Percentiles rank a stretch among this genome's conserved stretches.
Conservation (phyloP, 2,113 vertebrate genomes). For the Lutjanus erythropterus region DNA sequence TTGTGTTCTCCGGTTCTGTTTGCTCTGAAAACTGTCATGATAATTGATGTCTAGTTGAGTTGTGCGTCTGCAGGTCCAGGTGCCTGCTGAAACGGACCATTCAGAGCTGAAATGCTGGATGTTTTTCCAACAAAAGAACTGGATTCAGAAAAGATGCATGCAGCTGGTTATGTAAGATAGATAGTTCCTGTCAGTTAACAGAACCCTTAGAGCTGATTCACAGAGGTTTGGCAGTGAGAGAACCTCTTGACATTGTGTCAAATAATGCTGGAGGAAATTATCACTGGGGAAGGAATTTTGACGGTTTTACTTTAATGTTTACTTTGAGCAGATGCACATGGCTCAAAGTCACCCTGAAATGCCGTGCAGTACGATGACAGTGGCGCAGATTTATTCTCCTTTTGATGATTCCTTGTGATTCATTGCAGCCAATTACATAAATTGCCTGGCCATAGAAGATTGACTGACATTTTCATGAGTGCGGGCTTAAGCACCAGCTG, state of each 20-base stretch:
- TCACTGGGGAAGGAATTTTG: background rate
- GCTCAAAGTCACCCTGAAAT: slow-evolving; percentile 10
- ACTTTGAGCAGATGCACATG: slow-evolving; percentile 24
- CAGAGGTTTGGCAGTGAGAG: slow-evolving; percentile 21
- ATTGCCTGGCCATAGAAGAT: slow-evolving; percentile 28
- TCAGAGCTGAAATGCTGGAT: background rate
- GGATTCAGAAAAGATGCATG: background rate
- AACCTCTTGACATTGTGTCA: slow-evolving; percentile 54
- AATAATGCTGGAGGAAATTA: slow-evolving; percentile 52
- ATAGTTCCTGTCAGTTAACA: slow-evolving; percentile 29
- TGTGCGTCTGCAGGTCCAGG: slow-evolving; percentile 9
- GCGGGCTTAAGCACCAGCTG: slow-evolving; percentile 43
- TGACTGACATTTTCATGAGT: slow-evolving; percentile 28
- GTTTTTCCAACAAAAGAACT: background rate
- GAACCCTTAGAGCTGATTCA: slow-evolving; percentile 3
- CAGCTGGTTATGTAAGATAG: slow-evolving; percentile 21
- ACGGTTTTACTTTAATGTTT: slow-evolving; percentile 29
- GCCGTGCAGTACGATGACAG: slow-evolving; percentile 7
- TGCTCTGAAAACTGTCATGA: background rate
- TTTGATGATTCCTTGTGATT: slow-evolving; percentile 31
- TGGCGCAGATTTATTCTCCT: slow-evolving; percentile 32
- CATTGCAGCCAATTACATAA: slow-evolving; percentile 46
- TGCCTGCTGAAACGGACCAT: slow-evolving; percentile 22
- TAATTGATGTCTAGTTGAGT: background rate
- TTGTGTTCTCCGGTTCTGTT: background rate